phyloP scores from a whole-genome alignment of 1,140 invertebrate genomes.

The Lepidurus arcticus region DNA sequence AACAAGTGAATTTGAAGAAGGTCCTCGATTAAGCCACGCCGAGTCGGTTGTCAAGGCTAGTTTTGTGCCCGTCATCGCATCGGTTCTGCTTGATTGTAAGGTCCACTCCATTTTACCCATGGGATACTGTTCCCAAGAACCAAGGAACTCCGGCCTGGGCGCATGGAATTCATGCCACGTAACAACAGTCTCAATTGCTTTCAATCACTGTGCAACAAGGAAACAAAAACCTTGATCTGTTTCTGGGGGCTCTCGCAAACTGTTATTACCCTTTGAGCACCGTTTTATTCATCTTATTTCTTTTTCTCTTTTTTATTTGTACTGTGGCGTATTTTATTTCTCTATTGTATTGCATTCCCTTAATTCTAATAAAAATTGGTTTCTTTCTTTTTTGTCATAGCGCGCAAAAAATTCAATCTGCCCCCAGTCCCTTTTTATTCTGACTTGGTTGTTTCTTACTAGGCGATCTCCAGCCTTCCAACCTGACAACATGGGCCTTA shows the following conservation, averaged over 20 bases:
- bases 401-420: not conserved
- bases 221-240: slow-evolving; percentile 4
- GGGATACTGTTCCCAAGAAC: slow-evolving; percentile 4
- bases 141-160: not conserved
- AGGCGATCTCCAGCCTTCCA: not conserved
- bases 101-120: slow-evolving; percentile 1
- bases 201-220: not conserved
- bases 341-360: not conserved
- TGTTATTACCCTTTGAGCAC: no score
- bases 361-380: not conserved
- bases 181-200: not conserved
- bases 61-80: slow-evolving; percentile 21
- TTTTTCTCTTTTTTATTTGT: no score
- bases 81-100: slow-evolving; percentile 18
- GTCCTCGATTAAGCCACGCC: not conserved
- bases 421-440: not conserved
- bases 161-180: not conserved
- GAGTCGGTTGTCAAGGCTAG: slow-evolving; percentile 6
- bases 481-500: not conserved
- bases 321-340: not conserved
- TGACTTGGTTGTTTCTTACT: not conserved
- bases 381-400: not conserved
- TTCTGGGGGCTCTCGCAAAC: not conserved
- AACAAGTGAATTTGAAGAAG: not conserved
- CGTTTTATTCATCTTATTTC: no score